Evolutionary conservation across 37 sponge, comb jelly and placozoan genomes (phyloP), one percentile per base, ranked within the genome.

Genomic region (Halisarca cf. caerulea): DNA sequence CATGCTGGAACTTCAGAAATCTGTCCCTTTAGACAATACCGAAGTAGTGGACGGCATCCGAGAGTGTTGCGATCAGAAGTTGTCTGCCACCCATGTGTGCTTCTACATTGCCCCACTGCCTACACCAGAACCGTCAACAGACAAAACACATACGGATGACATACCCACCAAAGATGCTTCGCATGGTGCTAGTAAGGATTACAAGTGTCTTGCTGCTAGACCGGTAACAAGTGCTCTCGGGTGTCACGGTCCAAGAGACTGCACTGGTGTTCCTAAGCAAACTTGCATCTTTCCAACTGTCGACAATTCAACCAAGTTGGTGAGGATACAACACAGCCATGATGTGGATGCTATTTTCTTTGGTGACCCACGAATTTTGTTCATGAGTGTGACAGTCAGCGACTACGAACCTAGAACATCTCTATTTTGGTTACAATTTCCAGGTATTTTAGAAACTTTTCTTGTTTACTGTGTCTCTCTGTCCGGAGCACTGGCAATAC

Each of bases 401-500:
- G 87, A 88, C 82, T 94, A 89, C 80, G 25, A 32, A 3, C 95
- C 95, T 15, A 80, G 71, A 18, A 43, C 80, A 36, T 45, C 60
- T 5, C 44, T 59, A 59, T 27, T 86, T 42, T 93, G 91, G 64
- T 32, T 81, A 24, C 84, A 89, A 83, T 77, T 98, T 0, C 99
- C 99, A 3, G 80, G 64, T 24, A 27, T 88, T 0, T 66, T 95
- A 3, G 91, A 92, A 70, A 93, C 94, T 3, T 88, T 90, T 25
- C 89, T 85, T 42, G 85, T 88, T 4, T 96, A 96, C 59, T 59
- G 92, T 21, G 85, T 92, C 7, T 97, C 97, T 0, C 75, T 97
- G 43, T 97, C 97, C 3, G 89, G 97, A 62, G 95, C 97, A n/a
- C 87, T 97, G 60, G 95, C 95, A 39, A 77, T 97, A 33, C 89